These are phyloP conservation scores for Fulica atra DNA, from an alignment of 2,113 vertebrate genomes.

Conservation along the genomic window DNA sequence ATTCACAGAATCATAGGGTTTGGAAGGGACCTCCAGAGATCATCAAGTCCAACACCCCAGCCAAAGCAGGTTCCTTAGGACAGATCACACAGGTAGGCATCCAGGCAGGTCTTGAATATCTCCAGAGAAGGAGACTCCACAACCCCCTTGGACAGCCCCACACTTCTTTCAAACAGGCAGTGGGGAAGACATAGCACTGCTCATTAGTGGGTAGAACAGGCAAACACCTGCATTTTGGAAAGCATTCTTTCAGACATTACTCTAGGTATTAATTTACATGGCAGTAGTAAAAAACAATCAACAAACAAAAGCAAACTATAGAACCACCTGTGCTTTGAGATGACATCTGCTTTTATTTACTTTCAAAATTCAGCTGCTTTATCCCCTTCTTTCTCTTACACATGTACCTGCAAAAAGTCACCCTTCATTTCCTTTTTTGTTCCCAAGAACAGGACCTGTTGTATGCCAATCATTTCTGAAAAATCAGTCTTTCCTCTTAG, in stretches of 20 bases:
- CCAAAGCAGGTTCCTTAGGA: too few relatives aligned
- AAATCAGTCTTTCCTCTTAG: rapidly evolving
- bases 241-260: neutral
- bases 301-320: neutral
- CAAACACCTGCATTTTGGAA: neutral
- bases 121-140: too few relatives aligned
- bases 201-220: neutral
- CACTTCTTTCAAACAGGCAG: neutral
- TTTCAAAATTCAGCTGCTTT: neutral
- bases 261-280: neutral
- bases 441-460: neutral
- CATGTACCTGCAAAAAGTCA: neutral
- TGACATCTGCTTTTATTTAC: neutral
- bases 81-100: too few relatives aligned
- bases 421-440: neutral
- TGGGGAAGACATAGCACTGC: neutral
- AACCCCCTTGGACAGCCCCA: neutral
- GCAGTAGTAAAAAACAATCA: neutral
- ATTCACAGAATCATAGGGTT: too few relatives aligned
- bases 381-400: neutral
- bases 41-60: too few relatives aligned
- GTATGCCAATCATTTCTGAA: neutral
- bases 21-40: too few relatives aligned
- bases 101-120: too few relatives aligned
- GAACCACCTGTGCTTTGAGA: neutral